These are phyloP conservation scores for Zoanthus sansibaricus DNA, from an alignment of 92 coral and sea anemone genomes.

Conservation along the genomic window DNA sequence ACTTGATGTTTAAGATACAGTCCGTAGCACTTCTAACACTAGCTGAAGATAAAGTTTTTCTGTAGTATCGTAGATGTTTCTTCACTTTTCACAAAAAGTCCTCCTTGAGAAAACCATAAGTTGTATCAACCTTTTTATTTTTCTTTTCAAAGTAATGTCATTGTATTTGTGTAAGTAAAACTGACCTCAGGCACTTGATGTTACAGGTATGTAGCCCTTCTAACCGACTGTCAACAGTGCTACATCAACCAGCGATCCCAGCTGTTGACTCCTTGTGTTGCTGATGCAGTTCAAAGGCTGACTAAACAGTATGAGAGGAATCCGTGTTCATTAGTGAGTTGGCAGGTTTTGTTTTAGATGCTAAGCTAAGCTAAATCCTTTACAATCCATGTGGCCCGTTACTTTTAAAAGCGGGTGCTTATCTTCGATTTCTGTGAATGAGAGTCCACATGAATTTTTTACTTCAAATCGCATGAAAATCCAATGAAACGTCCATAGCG, in stretches of 20 bases:
- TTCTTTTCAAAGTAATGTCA: background rate
- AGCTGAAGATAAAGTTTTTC: too few species aligned
- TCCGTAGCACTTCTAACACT: conserved; percentile 72
- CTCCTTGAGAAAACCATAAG: too few species aligned
- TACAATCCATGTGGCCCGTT: too few species aligned
- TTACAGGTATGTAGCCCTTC: conserved; percentile 85
- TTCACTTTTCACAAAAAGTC: too few species aligned
- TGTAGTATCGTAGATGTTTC: too few species aligned
- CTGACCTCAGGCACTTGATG: background rate
- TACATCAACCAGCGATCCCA: conserved; percentile 94
- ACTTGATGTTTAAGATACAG: conserved; percentile 63
- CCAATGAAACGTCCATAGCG: too few species aligned
- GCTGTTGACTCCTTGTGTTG: conserved; percentile 88
- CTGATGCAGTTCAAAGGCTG: conserved; percentile 89
- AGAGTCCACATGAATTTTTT: too few species aligned
- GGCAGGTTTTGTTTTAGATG: background rate
- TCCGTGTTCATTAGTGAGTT: conserved; percentile 89
- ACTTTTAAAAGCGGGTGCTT: too few species aligned
- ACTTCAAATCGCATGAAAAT: too few species aligned
- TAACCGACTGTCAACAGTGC: conserved; percentile 94
- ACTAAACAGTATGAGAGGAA: conserved; percentile 90
- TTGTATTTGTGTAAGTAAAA: background rate
- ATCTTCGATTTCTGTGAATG: too few species aligned
- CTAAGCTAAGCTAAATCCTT: too few species aligned
- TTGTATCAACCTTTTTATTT: too few species aligned